Evolutionary conservation across 2,113 vertebrate species (phyloP).

Genomic region (Pithys albifrons): DNA sequence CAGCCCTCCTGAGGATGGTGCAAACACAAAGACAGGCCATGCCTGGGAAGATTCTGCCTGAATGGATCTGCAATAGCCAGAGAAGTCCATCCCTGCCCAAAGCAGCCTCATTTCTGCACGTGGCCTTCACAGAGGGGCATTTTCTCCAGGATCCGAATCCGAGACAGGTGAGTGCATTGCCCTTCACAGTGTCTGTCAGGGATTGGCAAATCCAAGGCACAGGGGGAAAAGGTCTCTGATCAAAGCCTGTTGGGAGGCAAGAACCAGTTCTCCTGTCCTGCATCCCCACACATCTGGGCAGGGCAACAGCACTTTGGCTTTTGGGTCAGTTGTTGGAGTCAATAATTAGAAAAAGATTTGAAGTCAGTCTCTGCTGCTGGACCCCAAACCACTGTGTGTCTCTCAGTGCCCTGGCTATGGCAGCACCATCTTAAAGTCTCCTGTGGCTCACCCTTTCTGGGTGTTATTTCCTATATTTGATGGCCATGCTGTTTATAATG

Average conservation of each 20-base stretch:
- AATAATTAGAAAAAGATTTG: not conserved
- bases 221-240: not conserved
- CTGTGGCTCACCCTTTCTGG: not conserved
- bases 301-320: not conserved
- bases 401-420: not conserved
- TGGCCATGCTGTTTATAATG: not conserved
- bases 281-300: fast-evolving
- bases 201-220: not conserved
- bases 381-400: not conserved
- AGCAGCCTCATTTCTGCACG: not conserved
- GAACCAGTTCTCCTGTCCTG: not conserved
- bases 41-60: not conserved
- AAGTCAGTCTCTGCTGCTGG: not conserved
- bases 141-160: not conserved
- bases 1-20: not conserved
- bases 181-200: not conserved
- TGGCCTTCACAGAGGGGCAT: not conserved
- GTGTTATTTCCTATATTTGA: not conserved
- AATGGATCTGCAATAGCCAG: not conserved
- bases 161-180: not conserved
- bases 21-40: not conserved
- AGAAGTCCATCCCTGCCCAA: not conserved
- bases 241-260: not conserved
- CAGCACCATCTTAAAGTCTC: not conserved
- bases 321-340: not conserved